Percentiles rank a stretch among this genome's conserved stretches.
Conservation (phyloP, 2,113 vertebrate genomes). For the Hemichromis elongatus region DNA sequence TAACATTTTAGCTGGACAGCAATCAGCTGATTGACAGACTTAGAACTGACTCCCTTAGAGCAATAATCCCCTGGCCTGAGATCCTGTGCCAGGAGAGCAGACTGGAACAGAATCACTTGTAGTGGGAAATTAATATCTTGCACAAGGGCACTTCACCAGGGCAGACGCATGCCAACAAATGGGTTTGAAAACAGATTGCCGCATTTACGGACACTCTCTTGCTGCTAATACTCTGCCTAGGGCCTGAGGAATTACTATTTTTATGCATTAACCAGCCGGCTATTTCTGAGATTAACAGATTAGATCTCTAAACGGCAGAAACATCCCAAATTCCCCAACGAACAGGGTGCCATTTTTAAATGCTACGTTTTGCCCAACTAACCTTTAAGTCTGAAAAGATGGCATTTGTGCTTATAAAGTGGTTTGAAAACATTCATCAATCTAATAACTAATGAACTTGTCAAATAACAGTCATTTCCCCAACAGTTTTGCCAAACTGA, state of each 20-base stretch:
- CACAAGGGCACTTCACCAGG: not conserved
- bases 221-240: not conserved
- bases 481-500: not conserved
- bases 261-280: not conserved
- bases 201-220: not conserved
- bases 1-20: not conserved
- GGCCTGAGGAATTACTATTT: not conserved
- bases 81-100: not conserved
- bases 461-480: not conserved
- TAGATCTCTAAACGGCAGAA: not conserved
- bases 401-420: not conserved
- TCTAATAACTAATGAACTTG: not conserved
- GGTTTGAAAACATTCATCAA: not conserved
- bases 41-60: not conserved
- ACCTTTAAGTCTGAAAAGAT: not conserved
- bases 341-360: not conserved
- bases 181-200: not conserved
- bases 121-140: not conserved
- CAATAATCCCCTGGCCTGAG: not conserved
- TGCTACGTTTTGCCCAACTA: not conserved
- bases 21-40: not conserved
- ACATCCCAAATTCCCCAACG: not conserved
- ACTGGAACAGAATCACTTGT: not conserved
- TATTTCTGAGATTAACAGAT: not conserved
- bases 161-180: not conserved